phyloP scores from a whole-genome alignment of 2,113 vertebrate species.

The Seriola quinqueradiata region DNA sequence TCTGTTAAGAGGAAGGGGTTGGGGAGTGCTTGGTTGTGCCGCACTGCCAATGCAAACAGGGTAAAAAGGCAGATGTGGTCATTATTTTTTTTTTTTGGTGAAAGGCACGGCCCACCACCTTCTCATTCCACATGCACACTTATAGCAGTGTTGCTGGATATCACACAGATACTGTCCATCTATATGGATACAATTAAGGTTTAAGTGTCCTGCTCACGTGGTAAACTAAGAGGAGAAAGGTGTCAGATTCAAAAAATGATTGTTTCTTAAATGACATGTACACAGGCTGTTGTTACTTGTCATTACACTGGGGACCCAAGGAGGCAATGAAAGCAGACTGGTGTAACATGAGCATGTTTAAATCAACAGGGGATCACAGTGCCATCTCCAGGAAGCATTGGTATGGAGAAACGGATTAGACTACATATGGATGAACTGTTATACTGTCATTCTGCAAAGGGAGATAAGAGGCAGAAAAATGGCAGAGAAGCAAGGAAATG shows the following conservation, averaged over 20 bases:
- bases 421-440: slow-evolving; percentile 38
- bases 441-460: slow-evolving; percentile 12
- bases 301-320: background rate
- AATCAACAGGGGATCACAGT: slow-evolving; percentile 40
- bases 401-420: slow-evolving; percentile 37
- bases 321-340: slow-evolving; percentile 13
- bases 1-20: slow-evolving; percentile 74
- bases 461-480: slow-evolving; percentile 12
- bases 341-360: slow-evolving; percentile 25
- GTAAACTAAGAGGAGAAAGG: background rate
- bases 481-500: slow-evolving; percentile 7
- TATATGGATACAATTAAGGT: background rate
- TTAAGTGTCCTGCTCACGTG: background rate
- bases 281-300: background rate
- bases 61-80: slow-evolving; percentile 40
- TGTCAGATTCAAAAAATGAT: background rate
- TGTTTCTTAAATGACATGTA: background rate
- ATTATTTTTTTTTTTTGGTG: background rate
- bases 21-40: slow-evolving; percentile 35
- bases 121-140: background rate
- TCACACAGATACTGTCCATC: background rate
- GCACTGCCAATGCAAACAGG: slow-evolving; percentile 25
- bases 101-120: background rate
- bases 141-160: background rate
- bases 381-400: slow-evolving; percentile 28